Conservation (phyloP, 2,797 vertebrate species). For the Leucoraja ocellata region DNA sequence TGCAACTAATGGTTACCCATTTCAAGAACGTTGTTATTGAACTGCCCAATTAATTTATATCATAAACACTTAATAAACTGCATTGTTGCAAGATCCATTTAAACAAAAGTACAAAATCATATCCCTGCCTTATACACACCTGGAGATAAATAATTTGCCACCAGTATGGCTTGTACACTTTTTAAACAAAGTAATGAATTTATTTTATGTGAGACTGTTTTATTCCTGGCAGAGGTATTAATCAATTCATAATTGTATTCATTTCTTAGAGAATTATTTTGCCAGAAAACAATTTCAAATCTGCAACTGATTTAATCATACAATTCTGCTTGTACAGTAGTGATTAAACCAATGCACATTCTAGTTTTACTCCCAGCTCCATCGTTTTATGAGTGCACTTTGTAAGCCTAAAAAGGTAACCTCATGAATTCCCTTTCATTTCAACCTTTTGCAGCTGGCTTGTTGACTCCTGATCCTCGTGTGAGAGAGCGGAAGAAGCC, state of each 20-base stretch:
- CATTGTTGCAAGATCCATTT: background rate
- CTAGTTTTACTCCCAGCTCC: background rate
- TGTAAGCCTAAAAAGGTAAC: background rate
- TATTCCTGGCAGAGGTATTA: background rate
- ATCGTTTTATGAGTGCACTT: background rate
- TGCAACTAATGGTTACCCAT: background rate
- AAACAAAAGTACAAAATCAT: background rate
- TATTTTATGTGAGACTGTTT: background rate
- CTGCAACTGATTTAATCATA: background rate
- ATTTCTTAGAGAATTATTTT: background rate
- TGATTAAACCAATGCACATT: background rate
- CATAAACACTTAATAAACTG: background rate
- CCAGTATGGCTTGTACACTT: background rate
- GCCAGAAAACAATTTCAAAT: background rate
- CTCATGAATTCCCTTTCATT: conserved; percentile 33
- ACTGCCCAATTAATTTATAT: background rate
- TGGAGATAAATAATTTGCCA: background rate
- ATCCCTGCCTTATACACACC: background rate
- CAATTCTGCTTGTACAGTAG: background rate
- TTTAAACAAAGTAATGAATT: background rate
- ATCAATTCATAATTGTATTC: background rate
- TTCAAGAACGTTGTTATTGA: background rate
- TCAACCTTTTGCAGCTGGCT: conserved; percentile 66
- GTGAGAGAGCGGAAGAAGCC: conserved; percentile 86
- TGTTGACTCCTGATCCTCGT: conserved; percentile 81